Conservation (phyloP, 2,888 invertebrate species). For the Oscheius sp. region DNA sequence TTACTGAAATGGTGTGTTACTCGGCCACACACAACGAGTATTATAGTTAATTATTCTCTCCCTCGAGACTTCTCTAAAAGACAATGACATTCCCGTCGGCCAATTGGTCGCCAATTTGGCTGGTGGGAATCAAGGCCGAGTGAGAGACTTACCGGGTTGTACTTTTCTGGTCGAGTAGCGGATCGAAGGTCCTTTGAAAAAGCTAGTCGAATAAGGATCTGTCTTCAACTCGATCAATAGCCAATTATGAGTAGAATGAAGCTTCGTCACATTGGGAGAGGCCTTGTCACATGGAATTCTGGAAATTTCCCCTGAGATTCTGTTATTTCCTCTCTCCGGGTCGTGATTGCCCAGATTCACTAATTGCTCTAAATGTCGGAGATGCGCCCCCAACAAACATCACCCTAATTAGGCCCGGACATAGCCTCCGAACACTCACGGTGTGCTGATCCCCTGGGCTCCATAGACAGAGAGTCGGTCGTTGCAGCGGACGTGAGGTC, state of each 20-base stretch:
- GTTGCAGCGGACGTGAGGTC: constrained; percentile 43
- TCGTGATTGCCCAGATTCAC: constrained; percentile 16
- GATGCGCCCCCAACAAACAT: neutral
- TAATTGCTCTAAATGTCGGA: constrained; percentile 21
- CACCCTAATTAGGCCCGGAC: neutral
- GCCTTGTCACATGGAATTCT: constrained; percentile 43
- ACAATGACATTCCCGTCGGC: constrained; percentile 4
- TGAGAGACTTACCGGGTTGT: constrained; percentile 20
- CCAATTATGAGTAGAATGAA: constrained; percentile 38
- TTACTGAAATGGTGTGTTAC: neutral
- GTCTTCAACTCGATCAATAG: constrained; percentile 38
- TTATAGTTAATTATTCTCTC: neutral
- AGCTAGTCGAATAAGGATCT: constrained; percentile 12
- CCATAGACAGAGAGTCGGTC: constrained; percentile 56
- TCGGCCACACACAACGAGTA: neutral
- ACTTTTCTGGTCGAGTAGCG: constrained; percentile 27
- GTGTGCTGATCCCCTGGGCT: constrained; percentile 45
- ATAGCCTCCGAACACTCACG: constrained; percentile 21
- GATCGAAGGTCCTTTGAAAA: constrained; percentile 38
- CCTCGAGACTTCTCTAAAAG: constrained; percentile 5
- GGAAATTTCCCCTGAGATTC: constrained; percentile 23
- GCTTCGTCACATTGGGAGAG: constrained; percentile 18
- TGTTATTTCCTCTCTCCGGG: constrained; percentile 1
- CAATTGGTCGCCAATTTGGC: constrained; percentile 22
- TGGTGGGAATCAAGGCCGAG: constrained; percentile 21